Evolutionary conservation across 2,888 invertebrate genomes (phyloP).

Genomic region (Pyrrhosoma nymphula): DNA sequence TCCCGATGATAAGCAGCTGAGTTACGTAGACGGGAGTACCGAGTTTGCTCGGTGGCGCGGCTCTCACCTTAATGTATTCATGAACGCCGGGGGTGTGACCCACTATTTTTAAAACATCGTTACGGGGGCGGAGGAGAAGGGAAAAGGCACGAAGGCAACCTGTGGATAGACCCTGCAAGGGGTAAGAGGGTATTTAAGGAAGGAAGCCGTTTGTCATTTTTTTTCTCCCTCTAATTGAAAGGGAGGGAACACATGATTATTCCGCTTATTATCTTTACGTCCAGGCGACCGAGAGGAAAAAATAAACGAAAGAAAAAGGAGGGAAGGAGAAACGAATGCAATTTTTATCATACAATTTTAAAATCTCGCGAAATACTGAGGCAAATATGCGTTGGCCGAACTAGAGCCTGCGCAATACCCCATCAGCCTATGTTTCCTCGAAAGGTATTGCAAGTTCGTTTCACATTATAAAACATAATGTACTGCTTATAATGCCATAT

Average conservation of each 20-base stretch:
- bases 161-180: background rate
- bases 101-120: background rate
- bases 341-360: no score
- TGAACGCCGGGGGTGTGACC: background rate
- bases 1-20: background rate
- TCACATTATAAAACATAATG: no score
- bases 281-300: background rate
- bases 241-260: background rate
- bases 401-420: no score
- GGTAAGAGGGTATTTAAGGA: background rate
- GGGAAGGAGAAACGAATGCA: background rate
- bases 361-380: no score
- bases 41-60: background rate
- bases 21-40: background rate
- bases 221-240: background rate
- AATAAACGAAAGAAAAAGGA: background rate
- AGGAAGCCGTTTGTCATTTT: background rate
- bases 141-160: background rate
- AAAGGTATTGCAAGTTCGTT: no score
- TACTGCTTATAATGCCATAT: no score
- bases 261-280: background rate
- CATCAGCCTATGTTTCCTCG: no score
- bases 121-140: background rate
- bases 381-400: no score
- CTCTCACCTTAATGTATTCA: background rate